Evolutionary conservation across 2,797 vertebrate species (phyloP).

Genomic region (Muscicapa comitata): DNA sequence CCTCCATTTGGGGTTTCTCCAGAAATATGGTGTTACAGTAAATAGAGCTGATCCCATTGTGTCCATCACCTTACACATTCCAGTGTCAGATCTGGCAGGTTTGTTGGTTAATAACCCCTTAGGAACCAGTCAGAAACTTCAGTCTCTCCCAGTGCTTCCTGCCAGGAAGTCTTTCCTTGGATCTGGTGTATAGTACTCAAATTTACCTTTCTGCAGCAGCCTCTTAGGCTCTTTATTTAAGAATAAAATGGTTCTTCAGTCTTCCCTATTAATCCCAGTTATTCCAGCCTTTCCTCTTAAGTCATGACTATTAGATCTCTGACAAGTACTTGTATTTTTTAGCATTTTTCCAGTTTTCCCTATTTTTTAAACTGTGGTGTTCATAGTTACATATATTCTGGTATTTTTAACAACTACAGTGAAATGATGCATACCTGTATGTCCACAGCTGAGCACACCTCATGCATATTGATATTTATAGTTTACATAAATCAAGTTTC

Average conservation of each 20-base stretch:
- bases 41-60: not conserved
- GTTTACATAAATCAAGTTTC: not conserved
- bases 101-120: not conserved
- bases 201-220: not conserved
- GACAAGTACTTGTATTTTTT: fast-evolving
- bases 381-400: not conserved
- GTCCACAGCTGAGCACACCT: not conserved
- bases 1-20: not conserved
- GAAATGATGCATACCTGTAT: not conserved
- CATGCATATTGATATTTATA: not conserved
- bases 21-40: fast-evolving
- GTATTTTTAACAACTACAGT: not conserved
- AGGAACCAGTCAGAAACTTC: not conserved
- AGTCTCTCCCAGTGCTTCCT: not conserved
- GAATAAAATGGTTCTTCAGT: not conserved
- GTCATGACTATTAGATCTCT: not conserved
- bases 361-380: not conserved
- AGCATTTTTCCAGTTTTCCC: not conserved
- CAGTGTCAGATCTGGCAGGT: not conserved
- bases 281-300: not conserved
- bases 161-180: not conserved
- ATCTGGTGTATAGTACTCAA: not conserved
- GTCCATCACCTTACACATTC: not conserved
- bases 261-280: not conserved
- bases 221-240: not conserved